Evolutionary conservation across 2,797 vertebrate species (phyloP).

Genomic region (Australoheros facetus): DNA sequence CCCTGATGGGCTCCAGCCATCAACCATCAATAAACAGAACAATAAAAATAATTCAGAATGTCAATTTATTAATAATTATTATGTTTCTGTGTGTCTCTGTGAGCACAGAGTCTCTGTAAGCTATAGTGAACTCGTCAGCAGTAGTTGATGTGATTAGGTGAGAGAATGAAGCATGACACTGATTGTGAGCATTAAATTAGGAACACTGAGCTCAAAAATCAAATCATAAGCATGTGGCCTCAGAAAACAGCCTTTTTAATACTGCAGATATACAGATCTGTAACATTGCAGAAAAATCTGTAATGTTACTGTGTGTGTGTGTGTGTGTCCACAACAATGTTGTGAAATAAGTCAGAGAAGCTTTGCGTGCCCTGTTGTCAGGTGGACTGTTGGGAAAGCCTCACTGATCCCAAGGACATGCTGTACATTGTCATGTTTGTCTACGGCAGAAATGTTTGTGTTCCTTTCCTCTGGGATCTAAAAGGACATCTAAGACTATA

Average conservation of each 20-base stretch:
- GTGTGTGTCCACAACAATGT: background rate
- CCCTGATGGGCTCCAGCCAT: too few relatives aligned
- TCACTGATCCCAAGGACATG: slow-evolving; percentile 27
- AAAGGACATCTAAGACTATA: slow-evolving; percentile 49
- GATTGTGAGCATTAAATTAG: background rate
- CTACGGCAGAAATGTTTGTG: slow-evolving; percentile 56
- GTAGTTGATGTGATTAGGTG: background rate
- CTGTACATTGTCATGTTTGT: slow-evolving; percentile 51
- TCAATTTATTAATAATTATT: background rate
- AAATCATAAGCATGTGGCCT: too few relatives aligned
- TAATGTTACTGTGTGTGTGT: background rate
- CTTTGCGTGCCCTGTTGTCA: background rate
- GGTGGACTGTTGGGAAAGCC: slow-evolving; percentile 8
- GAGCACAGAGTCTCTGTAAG: too few relatives aligned
- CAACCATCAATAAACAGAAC: too few relatives aligned
- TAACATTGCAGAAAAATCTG: too few relatives aligned
- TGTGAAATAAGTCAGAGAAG: background rate
- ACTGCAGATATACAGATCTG: too few relatives aligned
- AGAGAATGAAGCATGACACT: background rate
- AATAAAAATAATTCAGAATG: background rate
- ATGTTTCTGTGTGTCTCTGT: background rate
- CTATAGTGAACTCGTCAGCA: background rate
- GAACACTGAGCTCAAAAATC: too few relatives aligned
- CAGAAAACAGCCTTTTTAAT: too few relatives aligned
- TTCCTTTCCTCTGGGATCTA: slow-evolving; percentile 58